Evolutionary conservation across 1,140 invertebrate species (phyloP), one percentile per base, ranked within the genome.

Genomic region (Whitmania pigra): DNA sequence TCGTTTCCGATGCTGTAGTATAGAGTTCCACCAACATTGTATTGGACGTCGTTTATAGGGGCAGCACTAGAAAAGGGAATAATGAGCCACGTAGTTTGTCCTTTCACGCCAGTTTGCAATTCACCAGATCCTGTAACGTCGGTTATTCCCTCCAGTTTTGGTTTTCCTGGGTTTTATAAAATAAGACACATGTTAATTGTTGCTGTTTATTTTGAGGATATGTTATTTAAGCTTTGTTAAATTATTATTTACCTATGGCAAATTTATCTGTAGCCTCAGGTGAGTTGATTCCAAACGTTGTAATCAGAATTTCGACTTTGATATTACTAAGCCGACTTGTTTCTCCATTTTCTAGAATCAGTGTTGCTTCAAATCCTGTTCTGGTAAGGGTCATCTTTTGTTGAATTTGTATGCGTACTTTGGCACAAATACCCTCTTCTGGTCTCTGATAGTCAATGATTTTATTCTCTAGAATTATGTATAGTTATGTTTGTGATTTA

Each of bases 331-430:
- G 36, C 2, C 36, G 18, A 11, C 54, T 29, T 3, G 69, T 36
- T 67, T 74, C 74, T 53, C 69, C 75, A 73, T 77, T 77, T 36
- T 77, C 76, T 13, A 76, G 72, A 71, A 75, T 74, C 13, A 77
- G 66, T 43, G 57, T 71, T 11, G 76, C 76, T 25, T 73, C 73
- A 67, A 77, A 77, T 40, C 74, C 76, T 11, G 74, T 73, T 66
- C 76, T 54, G 20, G 73, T 76, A 2, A 77, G 72, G 54, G 75
- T 75, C 20, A 77, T 66, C 17, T 73, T 68, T 69, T 77, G 76
- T 3, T 73, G 53, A 31, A 77, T 77, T 31, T 73, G 60, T n/a
- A 77, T 72, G 66, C 75, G 63, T 22, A 77, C 75, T 60, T 76
- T 73, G 31, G 76, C 76, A 73, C 76, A 77, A 1, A 76, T 74